Percentiles rank a stretch among this genome's conserved stretches.
Conservation (phyloP, 2,113 vertebrate genomes). For the Pipa parva region DNA sequence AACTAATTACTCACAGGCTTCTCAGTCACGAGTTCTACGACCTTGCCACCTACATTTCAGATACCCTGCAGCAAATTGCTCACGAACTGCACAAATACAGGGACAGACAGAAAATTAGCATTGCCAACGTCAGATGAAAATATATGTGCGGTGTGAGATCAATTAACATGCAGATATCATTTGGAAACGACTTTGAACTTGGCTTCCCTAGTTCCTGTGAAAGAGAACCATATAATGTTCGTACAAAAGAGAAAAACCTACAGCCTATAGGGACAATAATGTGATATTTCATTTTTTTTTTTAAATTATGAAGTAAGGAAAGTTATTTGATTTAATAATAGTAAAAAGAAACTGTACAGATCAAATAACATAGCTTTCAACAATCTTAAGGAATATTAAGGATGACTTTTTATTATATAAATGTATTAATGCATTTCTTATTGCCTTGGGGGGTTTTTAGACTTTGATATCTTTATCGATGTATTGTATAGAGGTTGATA, state of each 20-base stretch:
- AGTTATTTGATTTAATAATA: background rate
- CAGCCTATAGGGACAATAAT: constrained; percentile 1
- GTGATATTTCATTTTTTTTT: background rate
- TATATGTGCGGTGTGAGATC: constrained; percentile 10
- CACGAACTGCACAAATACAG: constrained; percentile 31
- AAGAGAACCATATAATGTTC: background rate
- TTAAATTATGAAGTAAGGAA: background rate
- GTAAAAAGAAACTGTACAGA: too few species aligned
- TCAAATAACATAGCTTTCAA: too few species aligned
- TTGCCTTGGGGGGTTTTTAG: background rate
- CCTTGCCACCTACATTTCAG: constrained; percentile 40
- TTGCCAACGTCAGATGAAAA: constrained; percentile 21
- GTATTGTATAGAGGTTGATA: background rate
- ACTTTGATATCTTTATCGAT: background rate
- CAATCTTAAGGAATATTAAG: too few species aligned
- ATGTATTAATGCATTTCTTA: too few species aligned
- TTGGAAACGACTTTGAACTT: constrained; percentile 32
- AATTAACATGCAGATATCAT: constrained; percentile 36
- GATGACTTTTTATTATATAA: too few species aligned
- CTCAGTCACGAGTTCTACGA: constrained; percentile 31
- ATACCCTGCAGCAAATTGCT: constrained; percentile 33
- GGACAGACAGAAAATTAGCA: constrained; percentile 33
- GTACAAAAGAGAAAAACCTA: background rate
- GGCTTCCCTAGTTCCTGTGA: background rate
- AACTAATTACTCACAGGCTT: constrained; percentile 37